These are phyloP conservation scores for Smithornis capensis DNA, from an alignment of 2,113 vertebrate genomes.

Conservation along the genomic window DNA sequence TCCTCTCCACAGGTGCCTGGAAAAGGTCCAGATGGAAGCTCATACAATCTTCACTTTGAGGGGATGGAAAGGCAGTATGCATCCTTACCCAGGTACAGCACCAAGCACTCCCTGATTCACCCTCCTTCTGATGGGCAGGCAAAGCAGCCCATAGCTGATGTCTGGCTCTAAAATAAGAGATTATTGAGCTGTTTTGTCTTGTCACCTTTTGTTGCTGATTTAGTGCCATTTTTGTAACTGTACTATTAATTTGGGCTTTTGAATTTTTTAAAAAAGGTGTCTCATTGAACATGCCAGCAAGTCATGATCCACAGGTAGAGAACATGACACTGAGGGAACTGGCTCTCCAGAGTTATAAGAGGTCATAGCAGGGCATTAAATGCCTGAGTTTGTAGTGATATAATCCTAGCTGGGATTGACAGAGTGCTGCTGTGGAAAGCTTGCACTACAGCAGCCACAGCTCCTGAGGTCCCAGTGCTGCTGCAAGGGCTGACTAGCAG, in stretches of 20 bases:
- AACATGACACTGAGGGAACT: conserved; percentile 54
- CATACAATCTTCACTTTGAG: conserved; percentile 76
- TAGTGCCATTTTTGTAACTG: conserved; percentile 49
- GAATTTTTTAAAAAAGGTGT: conserved; percentile 36
- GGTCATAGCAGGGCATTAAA: conserved; percentile 1
- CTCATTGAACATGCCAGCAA: conserved; percentile 65
- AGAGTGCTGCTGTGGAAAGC: neutral
- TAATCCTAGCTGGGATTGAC: conserved; percentile 24
- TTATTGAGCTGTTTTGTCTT: conserved; percentile 38
- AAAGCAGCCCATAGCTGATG: conserved; percentile 29
- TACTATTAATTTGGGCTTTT: conserved; percentile 64
- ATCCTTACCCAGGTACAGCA: conserved; percentile 83
- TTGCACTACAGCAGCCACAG: neutral
- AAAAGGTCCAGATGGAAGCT: conserved; percentile 80
- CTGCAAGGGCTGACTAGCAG: conserved; percentile 18
- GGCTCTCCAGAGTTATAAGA: conserved; percentile 15
- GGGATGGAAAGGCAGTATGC: conserved; percentile 82
- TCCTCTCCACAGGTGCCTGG: conserved; percentile 82
- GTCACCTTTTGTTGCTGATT: conserved; percentile 44
- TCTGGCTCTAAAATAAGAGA: neutral
- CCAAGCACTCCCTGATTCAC: neutral
- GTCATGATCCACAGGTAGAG: conserved; percentile 50
- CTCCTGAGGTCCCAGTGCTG: neutral
- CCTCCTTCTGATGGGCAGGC: neutral
- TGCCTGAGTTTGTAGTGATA: neutral